phyloP scores from a whole-genome alignment of 1,140 invertebrate species.

The Frieseomelitta varia region DNA sequence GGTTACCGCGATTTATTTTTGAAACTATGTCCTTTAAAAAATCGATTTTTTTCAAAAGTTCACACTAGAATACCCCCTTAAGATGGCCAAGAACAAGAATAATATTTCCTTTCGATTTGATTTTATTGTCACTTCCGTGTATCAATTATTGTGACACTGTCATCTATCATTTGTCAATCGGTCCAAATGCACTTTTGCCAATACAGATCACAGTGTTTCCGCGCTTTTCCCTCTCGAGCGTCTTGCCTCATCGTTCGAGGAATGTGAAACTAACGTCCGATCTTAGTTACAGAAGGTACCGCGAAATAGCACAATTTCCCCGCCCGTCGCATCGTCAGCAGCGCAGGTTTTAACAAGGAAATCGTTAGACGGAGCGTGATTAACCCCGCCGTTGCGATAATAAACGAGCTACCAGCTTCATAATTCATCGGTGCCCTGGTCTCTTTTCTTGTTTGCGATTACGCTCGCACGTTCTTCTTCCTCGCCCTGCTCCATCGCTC shows the following conservation, averaged over 20 bases:
- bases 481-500: not conserved
- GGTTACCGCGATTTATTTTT: too few species aligned
- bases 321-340: constrained; percentile 23
- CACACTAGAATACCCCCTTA: too few species aligned
- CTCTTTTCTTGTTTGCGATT: constrained; percentile 42
- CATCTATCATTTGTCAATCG: too few species aligned
- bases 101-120: not conserved
- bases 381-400: constrained; percentile 54
- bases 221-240: not conserved
- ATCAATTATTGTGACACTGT: too few species aligned
- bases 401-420: constrained; percentile 51
- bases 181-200: too few species aligned
- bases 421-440: constrained; percentile 44
- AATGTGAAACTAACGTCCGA: not conserved
- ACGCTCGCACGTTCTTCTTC: constrained; percentile 22
- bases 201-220: not conserved
- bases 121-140: too few species aligned
- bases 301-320: constrained; percentile 27
- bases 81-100: too few species aligned
- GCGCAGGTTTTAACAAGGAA: constrained; percentile 47
- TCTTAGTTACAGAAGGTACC: not conserved
- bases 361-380: constrained; percentile 55
- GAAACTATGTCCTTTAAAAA: too few species aligned
- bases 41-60: too few species aligned
- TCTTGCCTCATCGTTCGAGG: not conserved